Conservation (phyloP, 2,797 vertebrate genomes). For the Lacerta agilis region DNA sequence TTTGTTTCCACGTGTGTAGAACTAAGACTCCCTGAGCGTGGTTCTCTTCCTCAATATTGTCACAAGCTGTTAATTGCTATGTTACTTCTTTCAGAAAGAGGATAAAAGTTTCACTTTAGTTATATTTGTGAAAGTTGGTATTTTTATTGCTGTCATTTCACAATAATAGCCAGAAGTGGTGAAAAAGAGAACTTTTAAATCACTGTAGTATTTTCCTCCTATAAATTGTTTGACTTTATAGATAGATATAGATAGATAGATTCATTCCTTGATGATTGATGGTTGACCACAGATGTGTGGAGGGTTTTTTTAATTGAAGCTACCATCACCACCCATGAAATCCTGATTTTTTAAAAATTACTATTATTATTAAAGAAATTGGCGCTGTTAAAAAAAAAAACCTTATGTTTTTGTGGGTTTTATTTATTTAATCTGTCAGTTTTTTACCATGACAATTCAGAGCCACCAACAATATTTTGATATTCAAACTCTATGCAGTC, state of each 20-base stretch:
- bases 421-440: no score
- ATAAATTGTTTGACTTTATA: background rate
- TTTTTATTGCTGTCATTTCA: background rate
- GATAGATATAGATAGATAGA: background rate
- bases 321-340: background rate
- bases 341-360: background rate
- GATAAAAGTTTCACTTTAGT: background rate
- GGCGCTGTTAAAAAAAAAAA: no score
- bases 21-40: background rate
- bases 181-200: background rate
- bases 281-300: no score
- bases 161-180: background rate
- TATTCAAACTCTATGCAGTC: background rate
- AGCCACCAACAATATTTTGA: no score
- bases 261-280: background rate
- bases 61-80: background rate
- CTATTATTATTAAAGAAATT: no score
- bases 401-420: background rate
- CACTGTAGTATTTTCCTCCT: background rate
- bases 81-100: background rate
- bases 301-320: background rate
- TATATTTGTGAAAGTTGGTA: background rate
- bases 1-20: background rate
- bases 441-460: no score
- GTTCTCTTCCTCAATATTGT: background rate